These are phyloP conservation scores for Rhizomys pruinosus DNA, from an alignment of 2,113 vertebrate species.

Conservation along the genomic window DNA sequence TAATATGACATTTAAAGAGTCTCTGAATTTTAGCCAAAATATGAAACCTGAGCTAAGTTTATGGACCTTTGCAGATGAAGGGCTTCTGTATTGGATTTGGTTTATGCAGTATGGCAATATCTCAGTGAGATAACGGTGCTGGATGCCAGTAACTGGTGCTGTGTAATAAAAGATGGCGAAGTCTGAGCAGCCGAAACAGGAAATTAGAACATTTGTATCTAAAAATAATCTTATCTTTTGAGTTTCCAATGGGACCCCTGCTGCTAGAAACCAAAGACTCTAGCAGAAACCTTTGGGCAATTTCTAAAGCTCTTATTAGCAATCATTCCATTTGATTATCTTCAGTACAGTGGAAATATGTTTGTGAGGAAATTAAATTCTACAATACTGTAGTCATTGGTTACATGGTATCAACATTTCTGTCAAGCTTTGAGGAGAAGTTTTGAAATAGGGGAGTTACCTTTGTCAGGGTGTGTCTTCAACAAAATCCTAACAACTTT, in stretches of 20 bases:
- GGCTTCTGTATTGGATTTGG: neutral
- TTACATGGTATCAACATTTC: conserved; percentile 19
- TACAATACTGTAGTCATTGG: neutral
- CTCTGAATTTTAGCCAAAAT: neutral
- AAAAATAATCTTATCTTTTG: conserved; percentile 67
- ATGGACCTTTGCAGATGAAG: neutral
- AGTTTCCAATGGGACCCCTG: conserved; percentile 49
- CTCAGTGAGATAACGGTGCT: neutral
- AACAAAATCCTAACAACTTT: conserved; percentile 15
- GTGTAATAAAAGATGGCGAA: conserved; percentile 20
- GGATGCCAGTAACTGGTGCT: neutral
- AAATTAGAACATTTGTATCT: conserved; percentile 76
- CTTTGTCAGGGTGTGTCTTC: conserved; percentile 43
- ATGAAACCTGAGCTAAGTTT: neutral
- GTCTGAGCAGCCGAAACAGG: conserved; percentile 59
- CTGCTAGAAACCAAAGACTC: conserved; percentile 43
- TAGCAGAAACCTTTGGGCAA: conserved; percentile 1
- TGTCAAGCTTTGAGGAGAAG: neutral
- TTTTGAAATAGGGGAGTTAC: conserved; percentile 26
- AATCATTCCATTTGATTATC: conserved; percentile 53
- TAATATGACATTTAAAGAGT: neutral
- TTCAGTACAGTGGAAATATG: conserved; percentile 41
- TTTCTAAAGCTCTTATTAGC: conserved; percentile 49
- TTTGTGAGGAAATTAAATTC: conserved; percentile 77
- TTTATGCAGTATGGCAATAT: neutral